Evolutionary conservation across 2,113 vertebrate genomes (phyloP), one percentile per base, ranked within the genome.

Genomic region (Seriola aureovittata): DNA sequence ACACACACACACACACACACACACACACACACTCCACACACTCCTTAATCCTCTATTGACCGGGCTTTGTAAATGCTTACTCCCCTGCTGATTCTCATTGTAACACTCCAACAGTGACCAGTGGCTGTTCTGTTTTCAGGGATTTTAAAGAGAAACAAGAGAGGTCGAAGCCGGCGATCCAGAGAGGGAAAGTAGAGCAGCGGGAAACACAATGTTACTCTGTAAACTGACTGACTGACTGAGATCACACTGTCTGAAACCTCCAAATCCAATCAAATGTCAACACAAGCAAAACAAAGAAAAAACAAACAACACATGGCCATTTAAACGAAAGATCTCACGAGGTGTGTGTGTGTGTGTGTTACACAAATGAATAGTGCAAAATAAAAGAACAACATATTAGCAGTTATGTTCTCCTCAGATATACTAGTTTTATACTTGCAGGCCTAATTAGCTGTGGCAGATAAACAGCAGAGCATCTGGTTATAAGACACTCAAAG

Each of bases 401-500:
- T 14, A 44, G 66, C 19, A 42, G 13, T 54, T 79, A 42, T 48
- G 32, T 70, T 60, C 46, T 57, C 38, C 29, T 75, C 59, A 71
- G 63, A 80, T 75, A 16, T 60, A 55, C 60, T 48, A 8, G 57
- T 63, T 89, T 85, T 71, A 65, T 66, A 34, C 34, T 69, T 52
- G 48, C 64, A 70, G 38, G 21, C 36, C 25, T 91, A 86, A 89
- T 88, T 84, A 84, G 75, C 66, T 64, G 71, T 67, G 64, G 68
- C 81, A 68, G 63, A 77, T 55, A 80, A 80, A 80, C 32, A 73
- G 59, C 34, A 19, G 64, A 85, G 42, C 82, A 89, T 90, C 74
- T 82, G 82, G 82, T 72, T 79, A 65, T 76, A 64, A 76, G 58
- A 55, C 5, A 40, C 54, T 62, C 63, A 67, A 78, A 68, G 77